Percentiles rank a stretch among this genome's conserved stretches.
Evolutionary conservation across 1,140 invertebrate genomes (phyloP).

Genomic region (Thaumatotibia leucotreta): DNA sequence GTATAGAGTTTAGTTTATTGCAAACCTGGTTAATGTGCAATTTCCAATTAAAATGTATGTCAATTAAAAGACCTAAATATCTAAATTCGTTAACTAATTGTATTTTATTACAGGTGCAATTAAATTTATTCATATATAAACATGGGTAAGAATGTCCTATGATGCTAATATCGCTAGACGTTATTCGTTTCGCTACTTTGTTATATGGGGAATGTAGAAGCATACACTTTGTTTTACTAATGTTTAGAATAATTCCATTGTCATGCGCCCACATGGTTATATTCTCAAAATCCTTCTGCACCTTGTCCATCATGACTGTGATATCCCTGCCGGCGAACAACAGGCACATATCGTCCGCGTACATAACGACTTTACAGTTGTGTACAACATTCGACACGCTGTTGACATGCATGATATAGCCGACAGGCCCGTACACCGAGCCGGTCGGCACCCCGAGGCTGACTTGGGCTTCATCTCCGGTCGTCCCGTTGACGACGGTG

Average conservation of each 20-base stretch:
- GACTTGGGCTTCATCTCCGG: neutral
- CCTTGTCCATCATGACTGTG: neutral
- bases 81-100: too few species aligned
- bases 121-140: too few species aligned
- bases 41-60: too few species aligned
- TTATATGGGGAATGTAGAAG: constrained; percentile 6
- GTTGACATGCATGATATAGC: constrained; percentile 8
- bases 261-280: constrained; percentile 9
- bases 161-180: too few species aligned
- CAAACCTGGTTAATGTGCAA: too few species aligned
- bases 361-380: neutral
- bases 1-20: too few species aligned
- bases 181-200: neutral
- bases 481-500: neutral
- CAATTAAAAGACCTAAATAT: too few species aligned
- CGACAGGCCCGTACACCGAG: neutral
- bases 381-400: neutral
- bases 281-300: neutral
- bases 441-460: constrained; percentile 4
- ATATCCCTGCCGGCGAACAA: neutral
- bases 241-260: constrained; percentile 7
- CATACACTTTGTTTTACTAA: constrained; percentile 13
- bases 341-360: neutral
- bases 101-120: too few species aligned
- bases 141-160: too few species aligned